Base-by-base conservation (phyloP, 2,113 vertebrate genomes). In the Romanogobio albipinnatus region DNA sequence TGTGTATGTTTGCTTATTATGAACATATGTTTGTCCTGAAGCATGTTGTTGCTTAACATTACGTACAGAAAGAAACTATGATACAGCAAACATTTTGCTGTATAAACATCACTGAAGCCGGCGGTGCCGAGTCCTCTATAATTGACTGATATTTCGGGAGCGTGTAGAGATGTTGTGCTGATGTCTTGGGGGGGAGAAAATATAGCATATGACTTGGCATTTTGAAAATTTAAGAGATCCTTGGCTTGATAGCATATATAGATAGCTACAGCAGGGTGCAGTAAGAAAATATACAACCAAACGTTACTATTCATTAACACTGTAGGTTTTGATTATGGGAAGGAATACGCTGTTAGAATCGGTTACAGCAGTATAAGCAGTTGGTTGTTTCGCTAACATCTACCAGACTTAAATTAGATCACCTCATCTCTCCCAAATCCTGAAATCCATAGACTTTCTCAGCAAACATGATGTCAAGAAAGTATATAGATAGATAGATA, bases 21-120 rank as follows among this genome's bases (percentile, higher is more conserved):
- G 19, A 61, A 61, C 22, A 14, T 9, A 24, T 77, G 56, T 78
- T 76, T 74, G 5, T 74, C 43, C 22, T 74, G 22, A 73, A 73
- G 70, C 70, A 73, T 73, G n/a, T 74, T 74, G n/a, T 9, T 74
- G 43, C 43, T 47, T 73, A 74, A 56, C 49, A 56, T 76, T 56
- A 29, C 5, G 33, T n/a, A 61, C 24, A 15, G 7, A n/a, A 1
- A 22, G 36, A 5, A 19, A 29, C 5, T 77, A 24, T 24, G 22
- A 78, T 39, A 43, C 22, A 24, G 76, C 53, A 78, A 43, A 61
- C 53, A 14, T 22, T 56, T 56, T 56, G 49, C 29, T 76, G 26
- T 59, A 7, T 59, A 78, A 59, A 24, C 13, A 61, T 61, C 51
- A 33, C 33, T n/a, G 14, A 45, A 62, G 43, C n/a, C 77, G 11